These are phyloP conservation scores for Pseudomyrmex concolor DNA, from an alignment of 1,140 invertebrate species.

Conservation along the genomic window DNA sequence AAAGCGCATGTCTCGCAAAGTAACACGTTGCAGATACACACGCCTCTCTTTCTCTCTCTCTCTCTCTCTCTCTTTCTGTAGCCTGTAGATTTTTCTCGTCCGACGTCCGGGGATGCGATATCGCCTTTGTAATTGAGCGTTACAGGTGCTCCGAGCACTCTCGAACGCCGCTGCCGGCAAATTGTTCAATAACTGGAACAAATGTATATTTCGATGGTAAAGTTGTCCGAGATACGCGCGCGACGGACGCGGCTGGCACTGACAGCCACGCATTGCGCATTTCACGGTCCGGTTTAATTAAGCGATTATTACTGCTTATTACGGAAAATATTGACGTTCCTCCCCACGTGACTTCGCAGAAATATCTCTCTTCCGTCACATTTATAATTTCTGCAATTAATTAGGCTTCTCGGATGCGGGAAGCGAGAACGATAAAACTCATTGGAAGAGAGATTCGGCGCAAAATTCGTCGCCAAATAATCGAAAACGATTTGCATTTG, in stretches of 20 bases:
- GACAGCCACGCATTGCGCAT: conserved; percentile 80
- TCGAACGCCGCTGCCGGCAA: conserved; percentile 64
- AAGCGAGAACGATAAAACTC: conserved; percentile 30
- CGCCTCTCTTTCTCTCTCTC: too few relatives aligned
- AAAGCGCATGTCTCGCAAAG: conserved; percentile 45
- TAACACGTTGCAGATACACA: conserved; percentile 56
- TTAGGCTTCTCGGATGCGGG: conserved; percentile 5
- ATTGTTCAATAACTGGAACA: conserved; percentile 80
- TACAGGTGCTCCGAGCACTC: conserved; percentile 77
- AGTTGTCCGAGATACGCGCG: conserved; percentile 75
- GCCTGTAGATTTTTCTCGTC: conserved; percentile 58
- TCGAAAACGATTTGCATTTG: conserved; percentile 17
- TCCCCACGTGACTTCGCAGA: conserved; percentile 25
- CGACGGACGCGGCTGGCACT: conserved; percentile 74
- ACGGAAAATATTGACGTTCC: conserved; percentile 68
- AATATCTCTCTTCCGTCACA: conserved; percentile 52
- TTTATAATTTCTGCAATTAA: conserved; percentile 62
- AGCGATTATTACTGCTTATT: conserved; percentile 80
- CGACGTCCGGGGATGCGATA: conserved; percentile 52
- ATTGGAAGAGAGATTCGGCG: background rate
- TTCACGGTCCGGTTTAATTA: conserved; percentile 79
- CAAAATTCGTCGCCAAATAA: conserved; percentile 10
- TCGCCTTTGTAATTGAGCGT: conserved; percentile 77
- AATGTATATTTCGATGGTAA: conserved; percentile 78
- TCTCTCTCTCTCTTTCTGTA: background rate